These are phyloP conservation scores for Microchrysa polita DNA, from an alignment of 2,888 invertebrate species.

Conservation along the genomic window DNA sequence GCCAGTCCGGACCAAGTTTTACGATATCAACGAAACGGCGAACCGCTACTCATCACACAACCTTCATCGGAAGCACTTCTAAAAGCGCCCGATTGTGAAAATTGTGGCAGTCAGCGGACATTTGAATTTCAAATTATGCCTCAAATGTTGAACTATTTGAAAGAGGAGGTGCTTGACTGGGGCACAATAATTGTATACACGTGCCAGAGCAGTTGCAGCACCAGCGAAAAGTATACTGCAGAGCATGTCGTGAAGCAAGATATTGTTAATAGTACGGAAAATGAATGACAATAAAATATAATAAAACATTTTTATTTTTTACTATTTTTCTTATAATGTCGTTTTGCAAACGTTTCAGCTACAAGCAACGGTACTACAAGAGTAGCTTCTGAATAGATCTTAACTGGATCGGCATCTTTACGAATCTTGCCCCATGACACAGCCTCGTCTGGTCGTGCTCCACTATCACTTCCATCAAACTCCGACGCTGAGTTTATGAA, in stretches of 20 bases:
- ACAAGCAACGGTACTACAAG: slow-evolving; percentile 94
- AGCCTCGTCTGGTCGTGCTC: slow-evolving; percentile 98
- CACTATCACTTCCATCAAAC: slow-evolving; percentile 98
- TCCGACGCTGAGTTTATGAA: slow-evolving; percentile 95
- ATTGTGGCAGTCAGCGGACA: slow-evolving; percentile 78
- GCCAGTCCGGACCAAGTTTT: slow-evolving; percentile 82
- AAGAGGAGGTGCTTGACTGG: slow-evolving; percentile 85
- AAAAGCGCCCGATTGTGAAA: slow-evolving; percentile 75
- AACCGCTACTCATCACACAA: slow-evolving; percentile 84
- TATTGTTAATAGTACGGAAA: slow-evolving; percentile 59
- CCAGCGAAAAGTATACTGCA: slow-evolving; percentile 73
- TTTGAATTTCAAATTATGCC: slow-evolving; percentile 96
- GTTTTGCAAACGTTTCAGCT: slow-evolving; percentile 93
- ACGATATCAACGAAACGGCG: slow-evolving; percentile 81
- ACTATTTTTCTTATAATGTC: slow-evolving; percentile 61
- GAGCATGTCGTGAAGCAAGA: slow-evolving; percentile 91
- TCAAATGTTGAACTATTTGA: slow-evolving; percentile 76
- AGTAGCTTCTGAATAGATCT: slow-evolving; percentile 92
- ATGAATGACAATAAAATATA: neutral
- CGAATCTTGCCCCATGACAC: slow-evolving; percentile 99
- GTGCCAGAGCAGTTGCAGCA: slow-evolving; percentile 80
- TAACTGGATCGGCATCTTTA: slow-evolving; percentile 87
- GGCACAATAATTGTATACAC: slow-evolving; percentile 88
- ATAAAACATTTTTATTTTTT: slow-evolving; percentile 1
- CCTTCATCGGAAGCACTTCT: slow-evolving; percentile 60